These are phyloP conservation scores for Zaprionus ornatus DNA, from an alignment of 1,140 invertebrate genomes.

Conservation along the genomic window DNA sequence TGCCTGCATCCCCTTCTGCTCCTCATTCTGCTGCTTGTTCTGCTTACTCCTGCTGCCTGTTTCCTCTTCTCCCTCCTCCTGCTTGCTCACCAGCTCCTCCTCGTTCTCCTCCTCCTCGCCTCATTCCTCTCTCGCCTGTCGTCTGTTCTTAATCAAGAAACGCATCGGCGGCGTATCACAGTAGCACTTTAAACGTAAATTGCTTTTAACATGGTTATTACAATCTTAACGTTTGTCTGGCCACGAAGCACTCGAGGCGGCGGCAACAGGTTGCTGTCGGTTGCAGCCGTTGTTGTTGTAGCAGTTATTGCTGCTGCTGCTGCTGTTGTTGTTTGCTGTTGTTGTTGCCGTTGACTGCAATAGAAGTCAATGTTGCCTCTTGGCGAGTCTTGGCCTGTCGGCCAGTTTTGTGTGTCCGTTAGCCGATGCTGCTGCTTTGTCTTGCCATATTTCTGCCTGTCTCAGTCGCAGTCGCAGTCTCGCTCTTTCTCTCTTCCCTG, in stretches of 20 bases:
- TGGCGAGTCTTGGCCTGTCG: conserved; percentile 1
- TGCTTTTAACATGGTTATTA: conserved; percentile 83
- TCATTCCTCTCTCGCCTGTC: conserved; percentile 20
- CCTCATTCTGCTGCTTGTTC: neutral
- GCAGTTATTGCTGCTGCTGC: neutral
- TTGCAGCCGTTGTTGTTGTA: conserved; percentile 21
- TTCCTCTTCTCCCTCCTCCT: neutral
- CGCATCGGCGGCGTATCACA: conserved; percentile 80
- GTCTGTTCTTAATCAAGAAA: conserved; percentile 77
- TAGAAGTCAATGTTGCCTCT: conserved; percentile 42
- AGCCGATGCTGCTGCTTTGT: conserved; percentile 13
- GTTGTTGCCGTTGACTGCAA: conserved; percentile 19
- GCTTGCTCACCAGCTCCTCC: neutral
- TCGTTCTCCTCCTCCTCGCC: neutral
- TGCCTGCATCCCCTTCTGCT: neutral
- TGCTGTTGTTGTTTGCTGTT: conserved; percentile 29
- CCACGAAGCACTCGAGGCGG: conserved; percentile 73
- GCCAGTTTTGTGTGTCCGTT: conserved; percentile 38
- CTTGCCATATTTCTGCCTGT: conserved; percentile 6
- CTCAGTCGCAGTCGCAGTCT: conserved; percentile 2
- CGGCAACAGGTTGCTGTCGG: conserved; percentile 39
- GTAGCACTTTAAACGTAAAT: conserved; percentile 83
- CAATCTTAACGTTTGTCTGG: conserved; percentile 82
- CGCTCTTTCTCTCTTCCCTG: neutral
- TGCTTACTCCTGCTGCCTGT: neutral